Evolutionary conservation across 1,140 invertebrate species (phyloP).

Genomic region (Tachypleus tridentatus): DNA sequence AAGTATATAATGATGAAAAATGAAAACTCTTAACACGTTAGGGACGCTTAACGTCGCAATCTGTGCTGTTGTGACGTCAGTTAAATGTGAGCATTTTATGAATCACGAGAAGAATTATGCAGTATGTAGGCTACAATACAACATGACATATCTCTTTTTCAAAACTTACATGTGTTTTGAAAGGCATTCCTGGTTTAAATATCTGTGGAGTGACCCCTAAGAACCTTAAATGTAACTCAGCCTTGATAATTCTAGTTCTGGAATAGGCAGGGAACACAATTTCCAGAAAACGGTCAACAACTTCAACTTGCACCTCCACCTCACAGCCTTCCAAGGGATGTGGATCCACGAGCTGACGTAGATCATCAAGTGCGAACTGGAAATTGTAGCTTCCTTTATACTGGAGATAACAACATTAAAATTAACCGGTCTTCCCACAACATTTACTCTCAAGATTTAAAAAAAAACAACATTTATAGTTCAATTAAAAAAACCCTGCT

Average conservation of each 20-base stretch:
- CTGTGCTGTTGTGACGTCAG: no score
- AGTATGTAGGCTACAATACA: no score
- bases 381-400: slow-evolving; percentile 26
- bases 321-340: slow-evolving; percentile 25
- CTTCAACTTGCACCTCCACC: slow-evolving; percentile 27
- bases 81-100: no score
- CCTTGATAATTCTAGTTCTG: slow-evolving; percentile 39
- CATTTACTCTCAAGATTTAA: no score
- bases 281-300: slow-evolving; percentile 32
- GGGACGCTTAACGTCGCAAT: no score
- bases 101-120: no score
- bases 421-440: no score
- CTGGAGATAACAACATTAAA: slow-evolving; percentile 14
- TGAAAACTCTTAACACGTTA: no score
- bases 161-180: slow-evolving; percentile 38
- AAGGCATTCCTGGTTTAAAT: slow-evolving; percentile 45
- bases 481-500: no score
- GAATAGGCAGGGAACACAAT: slow-evolving; percentile 33
- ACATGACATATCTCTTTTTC: no score
- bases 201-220: slow-evolving; percentile 39
- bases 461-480: no score
- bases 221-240: slow-evolving; percentile 38
- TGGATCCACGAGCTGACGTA: slow-evolving; percentile 14
- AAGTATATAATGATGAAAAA: no score
- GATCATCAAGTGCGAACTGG: slow-evolving; percentile 21